Percentiles rank a stretch among this genome's conserved stretches.
phyloP scores from a whole-genome alignment of 2,113 vertebrate species.

The Hyaena hyaena region DNA sequence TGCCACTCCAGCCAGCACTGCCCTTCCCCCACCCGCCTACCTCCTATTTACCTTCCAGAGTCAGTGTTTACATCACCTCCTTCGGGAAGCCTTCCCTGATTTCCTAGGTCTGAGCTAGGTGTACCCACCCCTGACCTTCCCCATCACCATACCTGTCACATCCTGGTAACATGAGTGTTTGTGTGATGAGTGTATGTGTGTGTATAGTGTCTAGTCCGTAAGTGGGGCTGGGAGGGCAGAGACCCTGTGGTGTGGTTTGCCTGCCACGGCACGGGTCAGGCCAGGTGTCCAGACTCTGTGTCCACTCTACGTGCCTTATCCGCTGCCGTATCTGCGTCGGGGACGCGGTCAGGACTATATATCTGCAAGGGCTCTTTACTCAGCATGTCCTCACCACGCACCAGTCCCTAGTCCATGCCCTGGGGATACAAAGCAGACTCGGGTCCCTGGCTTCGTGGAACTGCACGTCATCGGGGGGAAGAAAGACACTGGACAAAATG shows the following conservation, averaged over 20 bases:
- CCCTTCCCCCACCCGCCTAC: accelerated
- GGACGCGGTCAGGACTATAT: not conserved
- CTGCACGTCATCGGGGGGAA: accelerated
- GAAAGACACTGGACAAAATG: not conserved
- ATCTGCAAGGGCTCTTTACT: not conserved
- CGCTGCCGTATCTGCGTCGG: not conserved
- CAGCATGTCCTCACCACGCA: not conserved
- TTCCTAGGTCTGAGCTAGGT: not conserved
- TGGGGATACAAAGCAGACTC: not conserved
- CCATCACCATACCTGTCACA: not conserved
- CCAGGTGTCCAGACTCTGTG: not conserved
- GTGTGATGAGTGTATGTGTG: not conserved
- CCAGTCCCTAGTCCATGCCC: not conserved
- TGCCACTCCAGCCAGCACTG: not conserved
- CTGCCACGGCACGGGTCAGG: not conserved
- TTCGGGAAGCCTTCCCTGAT: not conserved
- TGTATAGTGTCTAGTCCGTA: not conserved
- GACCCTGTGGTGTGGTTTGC: not conserved
- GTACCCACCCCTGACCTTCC: not conserved
- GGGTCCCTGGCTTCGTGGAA: not conserved
- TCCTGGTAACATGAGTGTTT: not conserved
- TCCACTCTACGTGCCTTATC: not conserved
- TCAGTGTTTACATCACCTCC: not conserved
- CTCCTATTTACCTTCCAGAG: not conserved
- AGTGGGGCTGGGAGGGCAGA: not conserved